Base-by-base conservation (phyloP, 2,888 invertebrate species). In the Tholera decimalis region DNA sequence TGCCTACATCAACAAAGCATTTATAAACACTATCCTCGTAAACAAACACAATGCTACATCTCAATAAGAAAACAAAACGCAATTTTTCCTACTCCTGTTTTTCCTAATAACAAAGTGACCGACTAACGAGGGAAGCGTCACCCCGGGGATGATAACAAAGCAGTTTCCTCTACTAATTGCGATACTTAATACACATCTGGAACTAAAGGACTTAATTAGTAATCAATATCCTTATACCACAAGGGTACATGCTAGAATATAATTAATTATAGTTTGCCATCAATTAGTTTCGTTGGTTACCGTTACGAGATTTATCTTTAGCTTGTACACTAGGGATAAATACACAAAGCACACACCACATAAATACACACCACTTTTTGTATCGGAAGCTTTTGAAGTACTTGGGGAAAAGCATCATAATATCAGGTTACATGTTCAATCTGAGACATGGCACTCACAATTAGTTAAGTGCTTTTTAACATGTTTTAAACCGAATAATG, bases 131-230 rank as follows among this genome's bases (percentile, higher is more conserved):
- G 57, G 46, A 20, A n/a, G 18, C 39, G 33, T 65, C 73, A 55
- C 47, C 67, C 49, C 28, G 47, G 41, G 55, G 61, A 50, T 47
- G 46, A 58, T 61, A 77, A 78, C 49, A 57, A 73, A 67, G 74
- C 44, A 9, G 43, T 26, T 54, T 51, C 53, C 55, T 60, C 22
- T n/a, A 53, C 78, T 63, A 75, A 78, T 78, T 63, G 58, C 56
- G 74, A 68, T 59, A 72, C 64, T 77, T 74, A 77, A 73, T 73
- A 77, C 51, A 75, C 58, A 62, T 56, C 64, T 62, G 51, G 30
- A 62, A 50, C 41, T 49, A 74, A 63, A 75, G 59, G 58, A 63
- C 79, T 62, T 62, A 58, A 73, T 75, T 67, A 71, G 73, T 65
- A 77, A 73, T 77, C 66, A 65, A 73, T 73, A 73, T 51, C 58